Evolutionary conservation across 2,113 vertebrate species (phyloP), one percentile per base, ranked within the genome.

Genomic region (Myotis brandtii): DNA sequence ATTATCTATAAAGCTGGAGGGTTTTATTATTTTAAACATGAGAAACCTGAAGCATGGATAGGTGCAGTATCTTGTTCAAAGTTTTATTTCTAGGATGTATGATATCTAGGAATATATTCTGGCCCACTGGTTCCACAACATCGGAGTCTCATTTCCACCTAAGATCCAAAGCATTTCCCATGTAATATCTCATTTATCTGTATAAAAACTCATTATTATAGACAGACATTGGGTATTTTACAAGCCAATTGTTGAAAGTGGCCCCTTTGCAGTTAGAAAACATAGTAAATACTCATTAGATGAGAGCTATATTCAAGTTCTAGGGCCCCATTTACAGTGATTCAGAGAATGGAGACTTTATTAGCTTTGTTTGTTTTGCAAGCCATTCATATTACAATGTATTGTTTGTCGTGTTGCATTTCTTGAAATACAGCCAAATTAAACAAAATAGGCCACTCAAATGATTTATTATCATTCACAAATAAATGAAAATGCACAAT

Each of bases 381-480:
- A 95, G 59, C 56, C 76, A 90, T 91, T 96, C 54, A 77, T 94
- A 93, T 93, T 76, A 62, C 25, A 95, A 95, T 59, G 92, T 81
- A 95, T 93, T 96, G 67, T 96, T 95, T 97, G 80, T 37, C 52
- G 64, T 64, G 30, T 37, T 92, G 56, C 43, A 46, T 92, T 97
- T 91, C 83, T 96, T 96, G 93, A 97, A 95, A 95, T 90, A 43
- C 77, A 92, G 95, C 87, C 87, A 97, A 97, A 93, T 96, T 92
- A 95, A 86, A 84, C 81, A 95, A 87, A 96, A 96, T 76, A 94
- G 76, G 34, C 70, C 75, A 84, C 80, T 95, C 84, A 92, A 66
- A 91, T 97, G 92, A 97, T 95, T 96, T 95, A 89, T 92, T 87
- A 91, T 75, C 82, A 89, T 89, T 93, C 87, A 86, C 48, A 91